phyloP scores from a whole-genome alignment of 2,888 invertebrate genomes.

The Crossocerus cetratus region DNA sequence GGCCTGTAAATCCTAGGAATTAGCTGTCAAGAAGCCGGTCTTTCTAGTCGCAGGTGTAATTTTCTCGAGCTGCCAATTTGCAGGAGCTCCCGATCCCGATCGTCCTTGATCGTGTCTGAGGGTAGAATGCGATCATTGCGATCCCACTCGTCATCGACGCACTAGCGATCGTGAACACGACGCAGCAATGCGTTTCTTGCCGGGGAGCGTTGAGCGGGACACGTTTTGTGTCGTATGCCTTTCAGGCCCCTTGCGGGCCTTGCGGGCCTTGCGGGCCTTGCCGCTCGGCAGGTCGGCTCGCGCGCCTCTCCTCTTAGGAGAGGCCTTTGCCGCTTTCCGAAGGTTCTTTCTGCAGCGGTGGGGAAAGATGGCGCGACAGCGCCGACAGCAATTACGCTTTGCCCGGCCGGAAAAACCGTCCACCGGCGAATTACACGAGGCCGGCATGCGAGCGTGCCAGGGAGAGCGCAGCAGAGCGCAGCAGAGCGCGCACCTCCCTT shows the following conservation, averaged over 20 bases:
- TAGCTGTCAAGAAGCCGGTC: no score
- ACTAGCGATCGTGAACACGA: slow-evolving; percentile 63
- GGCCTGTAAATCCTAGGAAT: no score
- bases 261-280: no score
- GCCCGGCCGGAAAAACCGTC: slow-evolving; percentile 59
- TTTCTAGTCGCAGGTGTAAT: no score
- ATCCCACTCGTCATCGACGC: slow-evolving; percentile 49
- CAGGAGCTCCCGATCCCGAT: background rate
- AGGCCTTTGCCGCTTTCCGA: slow-evolving; percentile 22
- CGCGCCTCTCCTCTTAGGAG: slow-evolving; percentile 13
- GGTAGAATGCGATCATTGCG: background rate
- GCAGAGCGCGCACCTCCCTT: no score
- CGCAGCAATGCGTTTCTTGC: slow-evolving; percentile 69
- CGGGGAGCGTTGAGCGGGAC: slow-evolving; percentile 13
- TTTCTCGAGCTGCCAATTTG: no score
- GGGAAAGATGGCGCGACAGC: slow-evolving; percentile 35
- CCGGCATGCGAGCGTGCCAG: slow-evolving; percentile 52
- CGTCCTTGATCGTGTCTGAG: slow-evolving; percentile 17
- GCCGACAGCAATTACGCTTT: slow-evolving; percentile 47
- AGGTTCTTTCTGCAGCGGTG: slow-evolving; percentile 7
- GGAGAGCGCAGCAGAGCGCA: slow-evolving; percentile 16
- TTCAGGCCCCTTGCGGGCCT: background rate
- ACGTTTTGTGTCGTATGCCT: background rate
- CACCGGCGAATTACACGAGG: slow-evolving; percentile 61
- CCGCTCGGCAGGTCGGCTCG: background rate